Evolutionary conservation across 2,113 vertebrate species (phyloP), one percentile per base, ranked within the genome.

Genomic region (Danio rerio): DNA sequence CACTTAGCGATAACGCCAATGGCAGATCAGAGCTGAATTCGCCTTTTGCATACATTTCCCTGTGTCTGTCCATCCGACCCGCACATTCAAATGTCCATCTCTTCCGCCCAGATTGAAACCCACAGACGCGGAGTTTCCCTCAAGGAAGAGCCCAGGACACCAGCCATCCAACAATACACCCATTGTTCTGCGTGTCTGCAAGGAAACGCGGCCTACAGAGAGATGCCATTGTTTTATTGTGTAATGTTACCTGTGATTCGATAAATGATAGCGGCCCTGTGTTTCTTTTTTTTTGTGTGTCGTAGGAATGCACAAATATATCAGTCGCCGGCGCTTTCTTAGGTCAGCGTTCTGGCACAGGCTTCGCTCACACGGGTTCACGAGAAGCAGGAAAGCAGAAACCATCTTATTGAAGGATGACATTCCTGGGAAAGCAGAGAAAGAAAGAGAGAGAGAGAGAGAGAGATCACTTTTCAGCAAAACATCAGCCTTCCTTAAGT

Each of bases 211-310:
- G 69, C 18, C 49, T 31, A 88, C 88, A 89, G 90, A 93, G 88
- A 88, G 86, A 91, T 89, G 88, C 72, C 88, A 91, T 93, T 93
- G 93, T 93, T 89, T 92, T 90, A 92, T 91, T 84, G 81, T 87
- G 91, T 93, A 93, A 93, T 56, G 88, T 87, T 91, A 93, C 89
- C 92, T 88, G 90, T 69, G 90, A 90, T 88, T 86, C 84, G 86
- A 81, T 89, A 88, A 88, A 79, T 7, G 91, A 92, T 92, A 92
- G 89, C 86, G 78, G 79, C 84, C 88, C n/a, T 84, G 87, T 91
- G 91, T 91, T 89, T 92, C 74, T 86, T 31, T 91, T 31, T 91
- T 91, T 91, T 89, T 92, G 79, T 84, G 43, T 31, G 31, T 31
- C 31, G 89, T 88, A 90, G 88, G 88, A 89, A 92, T 90, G 91